A percentile compares a stretch with the other conserved stretches of the same genome.
Evolutionary conservation across 2,113 vertebrate genomes (phyloP).

Genomic region (Platichthys flesus): DNA sequence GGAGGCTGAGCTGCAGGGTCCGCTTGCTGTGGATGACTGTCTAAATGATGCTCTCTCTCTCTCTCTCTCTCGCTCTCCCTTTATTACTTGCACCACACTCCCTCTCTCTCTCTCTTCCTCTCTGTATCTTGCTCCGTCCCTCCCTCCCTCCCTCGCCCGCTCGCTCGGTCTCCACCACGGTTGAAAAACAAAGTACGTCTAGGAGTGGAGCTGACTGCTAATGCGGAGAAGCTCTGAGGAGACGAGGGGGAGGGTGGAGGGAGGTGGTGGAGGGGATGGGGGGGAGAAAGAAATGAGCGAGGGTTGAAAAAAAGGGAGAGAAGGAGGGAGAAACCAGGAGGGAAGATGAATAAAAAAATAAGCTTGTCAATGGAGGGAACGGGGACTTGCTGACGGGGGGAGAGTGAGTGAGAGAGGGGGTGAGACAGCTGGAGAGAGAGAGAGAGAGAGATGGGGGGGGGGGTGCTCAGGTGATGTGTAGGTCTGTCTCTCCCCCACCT

Average conservation of each 20-base stretch:
- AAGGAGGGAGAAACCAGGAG: constrained; percentile 36
- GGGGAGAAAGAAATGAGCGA: constrained; percentile 3
- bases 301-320: constrained; percentile 44
- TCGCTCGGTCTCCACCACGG: constrained; percentile 65
- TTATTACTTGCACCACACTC: constrained; percentile 21
- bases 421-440: constrained; percentile 16
- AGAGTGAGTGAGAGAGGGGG: constrained; percentile 16
- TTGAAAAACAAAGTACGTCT: constrained; percentile 81
- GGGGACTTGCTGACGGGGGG: constrained; percentile 41
- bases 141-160: constrained; percentile 30
- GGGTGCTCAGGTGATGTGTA: constrained; percentile 47
- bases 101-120: constrained; percentile 35
- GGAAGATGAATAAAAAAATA: constrained; percentile 49
- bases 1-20: constrained; percentile 46
- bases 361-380: constrained; percentile 55
- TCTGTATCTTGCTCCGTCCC: constrained; percentile 25
- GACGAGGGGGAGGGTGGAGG: constrained; percentile 17
- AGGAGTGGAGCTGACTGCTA: constrained; percentile 81
- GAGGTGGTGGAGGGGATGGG: constrained; percentile 34
- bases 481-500: constrained; percentile 50
- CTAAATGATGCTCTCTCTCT: constrained; percentile 74
- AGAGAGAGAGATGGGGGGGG: not conserved
- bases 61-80: constrained; percentile 36
- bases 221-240: constrained; percentile 74
- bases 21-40: constrained; percentile 58